These are phyloP conservation scores for Heloderma charlesbogerti DNA, from an alignment of 2,113 vertebrate species.

Conservation along the genomic window DNA sequence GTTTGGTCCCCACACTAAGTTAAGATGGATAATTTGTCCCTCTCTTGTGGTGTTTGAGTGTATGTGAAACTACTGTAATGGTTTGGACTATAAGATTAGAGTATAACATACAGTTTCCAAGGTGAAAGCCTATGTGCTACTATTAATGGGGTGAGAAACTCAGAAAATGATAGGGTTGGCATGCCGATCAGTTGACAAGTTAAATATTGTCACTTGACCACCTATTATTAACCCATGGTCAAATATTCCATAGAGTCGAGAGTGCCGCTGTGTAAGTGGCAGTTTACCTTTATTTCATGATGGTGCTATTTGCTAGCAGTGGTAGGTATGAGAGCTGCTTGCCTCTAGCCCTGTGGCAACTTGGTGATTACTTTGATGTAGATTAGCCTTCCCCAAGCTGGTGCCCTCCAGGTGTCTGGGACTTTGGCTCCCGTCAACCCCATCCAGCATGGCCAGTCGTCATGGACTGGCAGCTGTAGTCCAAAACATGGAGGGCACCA, in stretches of 20 bases:
- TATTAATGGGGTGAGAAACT: neutral
- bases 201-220: neutral
- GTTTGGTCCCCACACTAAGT: neutral
- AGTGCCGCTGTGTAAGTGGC: neutral
- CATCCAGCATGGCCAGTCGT: too few species aligned
- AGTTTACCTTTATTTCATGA: neutral
- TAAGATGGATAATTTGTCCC: neutral
- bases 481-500: too few species aligned
- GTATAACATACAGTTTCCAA: neutral
- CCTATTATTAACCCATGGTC: neutral
- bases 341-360: neutral
- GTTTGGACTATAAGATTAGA: neutral
- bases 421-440: too few species aligned
- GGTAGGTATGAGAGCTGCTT: neutral
- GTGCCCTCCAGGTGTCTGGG: too few species aligned
- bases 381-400: too few species aligned
- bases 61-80: neutral
- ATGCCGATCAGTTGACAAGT: neutral
- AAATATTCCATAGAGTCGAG: neutral
- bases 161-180: neutral
- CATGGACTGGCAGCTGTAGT: too few species aligned
- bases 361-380: neutral
- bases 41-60: neutral
- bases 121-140: neutral
- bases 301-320: neutral